Conservation (phyloP, 2,888 invertebrate genomes). For the Arrhopalites spinosus region DNA sequence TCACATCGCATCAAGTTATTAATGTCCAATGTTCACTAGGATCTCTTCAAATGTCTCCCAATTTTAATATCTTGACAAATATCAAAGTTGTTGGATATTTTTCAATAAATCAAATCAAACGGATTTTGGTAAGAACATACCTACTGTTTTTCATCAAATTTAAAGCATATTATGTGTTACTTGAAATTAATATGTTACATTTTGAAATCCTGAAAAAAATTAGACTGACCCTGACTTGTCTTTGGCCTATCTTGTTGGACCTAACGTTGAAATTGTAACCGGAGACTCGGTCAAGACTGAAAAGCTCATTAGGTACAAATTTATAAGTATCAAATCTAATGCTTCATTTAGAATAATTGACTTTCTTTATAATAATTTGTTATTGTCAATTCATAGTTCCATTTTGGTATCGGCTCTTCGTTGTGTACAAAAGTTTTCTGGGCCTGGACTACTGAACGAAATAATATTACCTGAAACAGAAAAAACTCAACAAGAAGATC, state of each 20-base stretch:
- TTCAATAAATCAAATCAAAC: not conserved
- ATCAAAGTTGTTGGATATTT: slow-evolving; percentile 20
- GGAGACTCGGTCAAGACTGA: slow-evolving; percentile 48
- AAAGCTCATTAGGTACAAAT: slow-evolving; percentile 38
- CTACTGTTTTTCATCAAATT: not conserved
- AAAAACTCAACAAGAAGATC: not conserved
- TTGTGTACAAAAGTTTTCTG: slow-evolving; percentile 7
- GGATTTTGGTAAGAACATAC: slow-evolving; percentile 21
- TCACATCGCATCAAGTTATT: slow-evolving; percentile 6
- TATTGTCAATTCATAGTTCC: too few relatives aligned
- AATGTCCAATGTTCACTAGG: slow-evolving; percentile 8
- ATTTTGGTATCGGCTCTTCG: slow-evolving; percentile 42
- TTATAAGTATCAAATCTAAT: too few relatives aligned
- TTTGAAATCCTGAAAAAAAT: not conserved
- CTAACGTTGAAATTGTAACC: slow-evolving; percentile 38
- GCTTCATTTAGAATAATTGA: too few relatives aligned
- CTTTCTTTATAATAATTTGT: too few relatives aligned
- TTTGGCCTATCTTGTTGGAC: slow-evolving; percentile 26
- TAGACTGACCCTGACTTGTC: slow-evolving; percentile 28
- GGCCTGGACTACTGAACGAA: not conserved
- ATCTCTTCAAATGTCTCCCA: not conserved
- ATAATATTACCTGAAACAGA: not conserved
- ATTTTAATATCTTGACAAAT: not conserved
- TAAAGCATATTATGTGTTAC: too few relatives aligned
- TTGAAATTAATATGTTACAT: not conserved